These are phyloP conservation scores for Gymnocheta viridis DNA, from an alignment of 2,888 invertebrate species.

Conservation along the genomic window DNA sequence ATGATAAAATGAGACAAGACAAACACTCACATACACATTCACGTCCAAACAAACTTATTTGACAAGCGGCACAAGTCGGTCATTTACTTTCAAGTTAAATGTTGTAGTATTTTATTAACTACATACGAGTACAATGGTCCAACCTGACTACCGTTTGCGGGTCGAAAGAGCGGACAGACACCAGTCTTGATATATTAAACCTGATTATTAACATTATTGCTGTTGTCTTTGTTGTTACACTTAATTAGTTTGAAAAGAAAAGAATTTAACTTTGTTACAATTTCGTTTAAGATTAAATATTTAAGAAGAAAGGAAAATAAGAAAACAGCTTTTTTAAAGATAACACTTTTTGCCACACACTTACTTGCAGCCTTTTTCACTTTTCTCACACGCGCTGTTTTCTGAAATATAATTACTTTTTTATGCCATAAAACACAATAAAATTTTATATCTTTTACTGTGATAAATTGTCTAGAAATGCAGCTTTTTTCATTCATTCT, in stretches of 20 bases:
- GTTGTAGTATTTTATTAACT: slow-evolving; percentile 47
- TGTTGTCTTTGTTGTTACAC: slow-evolving; percentile 43
- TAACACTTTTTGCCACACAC: slow-evolving; percentile 36
- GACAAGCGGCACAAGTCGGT: slow-evolving; percentile 69
- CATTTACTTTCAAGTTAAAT: slow-evolving; percentile 61
- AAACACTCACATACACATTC: slow-evolving; percentile 71
- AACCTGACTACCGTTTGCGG: slow-evolving; percentile 43
- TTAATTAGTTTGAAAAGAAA: slow-evolving; percentile 50
- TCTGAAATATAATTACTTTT: slow-evolving; percentile 27
- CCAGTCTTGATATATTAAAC: slow-evolving; percentile 62
- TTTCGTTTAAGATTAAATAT: slow-evolving; percentile 32
- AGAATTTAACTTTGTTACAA: slow-evolving; percentile 23
- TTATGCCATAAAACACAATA: slow-evolving; percentile 7
- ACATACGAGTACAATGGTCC: slow-evolving; percentile 1
- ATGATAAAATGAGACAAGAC: slow-evolving; percentile 72
- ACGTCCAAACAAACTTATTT: slow-evolving; percentile 48
- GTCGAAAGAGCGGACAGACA: background rate
- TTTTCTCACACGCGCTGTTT: slow-evolving; percentile 46
- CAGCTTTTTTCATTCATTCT: slow-evolving; percentile 47
- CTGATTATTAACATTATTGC: slow-evolving; percentile 59
- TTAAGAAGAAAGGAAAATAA: background rate
- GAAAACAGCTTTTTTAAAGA: slow-evolving; percentile 53
- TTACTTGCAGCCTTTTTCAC: background rate
- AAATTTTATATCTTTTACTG: slow-evolving; percentile 34
- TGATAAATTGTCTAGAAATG: slow-evolving; percentile 58